phyloP scores from a whole-genome alignment of 2,113 vertebrate species.

The Lampris megalopsis region DNA sequence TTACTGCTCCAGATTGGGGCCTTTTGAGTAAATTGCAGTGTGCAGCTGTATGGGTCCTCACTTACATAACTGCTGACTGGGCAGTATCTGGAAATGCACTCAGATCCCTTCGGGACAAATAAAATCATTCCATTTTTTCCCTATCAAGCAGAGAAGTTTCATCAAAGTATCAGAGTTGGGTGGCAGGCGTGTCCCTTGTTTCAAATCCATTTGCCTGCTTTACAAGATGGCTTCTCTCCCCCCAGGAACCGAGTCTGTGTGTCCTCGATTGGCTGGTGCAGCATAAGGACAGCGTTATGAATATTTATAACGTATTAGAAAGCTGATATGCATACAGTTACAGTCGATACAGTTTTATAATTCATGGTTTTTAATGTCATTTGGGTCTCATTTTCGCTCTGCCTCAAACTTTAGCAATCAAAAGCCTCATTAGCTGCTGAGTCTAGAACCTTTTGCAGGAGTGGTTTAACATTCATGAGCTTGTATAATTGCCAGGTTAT shows the following conservation, averaged over 20 bases:
- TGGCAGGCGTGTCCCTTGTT: constrained; percentile 52
- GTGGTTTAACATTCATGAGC: constrained; percentile 66
- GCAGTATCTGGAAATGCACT: constrained; percentile 50
- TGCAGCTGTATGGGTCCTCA: constrained; percentile 39
- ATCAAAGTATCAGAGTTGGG: constrained; percentile 69
- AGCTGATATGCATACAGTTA: constrained; percentile 41
- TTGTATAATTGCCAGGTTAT: constrained; percentile 62
- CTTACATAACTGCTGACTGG: constrained; percentile 61
- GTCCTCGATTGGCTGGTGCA: constrained; percentile 29
- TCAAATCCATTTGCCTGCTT: constrained; percentile 51
- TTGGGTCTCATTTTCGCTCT: constrained; percentile 44
- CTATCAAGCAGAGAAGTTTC: constrained; percentile 46
- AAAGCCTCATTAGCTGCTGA: constrained; percentile 57
- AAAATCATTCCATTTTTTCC: constrained; percentile 29
- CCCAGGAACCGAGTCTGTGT: constrained; percentile 15
- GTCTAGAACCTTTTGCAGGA: constrained; percentile 43
- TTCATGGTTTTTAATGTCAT: constrained; percentile 38
- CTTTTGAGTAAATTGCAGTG: constrained; percentile 56
- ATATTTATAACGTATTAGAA: constrained; percentile 61
- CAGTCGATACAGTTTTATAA: constrained; percentile 40
- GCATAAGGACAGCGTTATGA: constrained; percentile 37
- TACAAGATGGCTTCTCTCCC: constrained; percentile 5
- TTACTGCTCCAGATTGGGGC: constrained; percentile 30
- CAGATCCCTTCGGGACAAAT: constrained; percentile 52
- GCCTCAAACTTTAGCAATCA: constrained; percentile 46